Conservation (phyloP, 2,888 invertebrate genomes). For the Acronicta psi region DNA sequence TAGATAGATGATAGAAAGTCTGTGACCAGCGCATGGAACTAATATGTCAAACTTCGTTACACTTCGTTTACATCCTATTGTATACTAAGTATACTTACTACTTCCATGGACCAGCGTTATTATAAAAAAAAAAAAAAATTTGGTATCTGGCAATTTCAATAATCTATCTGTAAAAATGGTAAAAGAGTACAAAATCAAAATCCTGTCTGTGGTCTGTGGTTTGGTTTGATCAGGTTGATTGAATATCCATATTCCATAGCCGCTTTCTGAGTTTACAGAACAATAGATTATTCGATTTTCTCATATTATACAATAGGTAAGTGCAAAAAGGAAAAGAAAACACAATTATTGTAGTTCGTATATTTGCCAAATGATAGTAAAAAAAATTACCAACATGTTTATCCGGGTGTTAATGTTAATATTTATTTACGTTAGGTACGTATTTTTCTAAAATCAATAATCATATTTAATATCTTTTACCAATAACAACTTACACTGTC, state of each 20-base stretch:
- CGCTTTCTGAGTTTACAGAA: slow-evolving; percentile 43
- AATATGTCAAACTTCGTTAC: too few relatives aligned
- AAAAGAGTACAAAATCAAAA: too few relatives aligned
- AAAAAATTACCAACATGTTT: background rate
- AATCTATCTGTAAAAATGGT: too few relatives aligned
- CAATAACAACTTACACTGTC: background rate
- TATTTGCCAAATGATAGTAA: background rate
- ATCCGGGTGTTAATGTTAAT: slow-evolving; percentile 1
- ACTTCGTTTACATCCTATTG: too few relatives aligned
- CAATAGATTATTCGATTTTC: slow-evolving; percentile 25
- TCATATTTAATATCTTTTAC: background rate
- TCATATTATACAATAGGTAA: slow-evolving; percentile 29
- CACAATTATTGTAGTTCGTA: background rate
- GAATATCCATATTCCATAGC: slow-evolving; percentile 24
- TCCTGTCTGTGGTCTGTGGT: too few relatives aligned
- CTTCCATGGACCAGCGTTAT: too few relatives aligned
- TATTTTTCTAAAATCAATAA: slow-evolving; percentile 1
- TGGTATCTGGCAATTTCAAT: too few relatives aligned
- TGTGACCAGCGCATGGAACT: too few relatives aligned
- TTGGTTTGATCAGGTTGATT: too few relatives aligned
- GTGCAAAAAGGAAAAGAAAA: slow-evolving; percentile 5
- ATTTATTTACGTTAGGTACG: slow-evolving; percentile 7
- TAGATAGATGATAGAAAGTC: too few relatives aligned
- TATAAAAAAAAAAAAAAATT: too few relatives aligned
- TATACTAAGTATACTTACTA: too few relatives aligned